Conservation (phyloP, 2,888 invertebrate genomes). For the Nycteola revayana region DNA sequence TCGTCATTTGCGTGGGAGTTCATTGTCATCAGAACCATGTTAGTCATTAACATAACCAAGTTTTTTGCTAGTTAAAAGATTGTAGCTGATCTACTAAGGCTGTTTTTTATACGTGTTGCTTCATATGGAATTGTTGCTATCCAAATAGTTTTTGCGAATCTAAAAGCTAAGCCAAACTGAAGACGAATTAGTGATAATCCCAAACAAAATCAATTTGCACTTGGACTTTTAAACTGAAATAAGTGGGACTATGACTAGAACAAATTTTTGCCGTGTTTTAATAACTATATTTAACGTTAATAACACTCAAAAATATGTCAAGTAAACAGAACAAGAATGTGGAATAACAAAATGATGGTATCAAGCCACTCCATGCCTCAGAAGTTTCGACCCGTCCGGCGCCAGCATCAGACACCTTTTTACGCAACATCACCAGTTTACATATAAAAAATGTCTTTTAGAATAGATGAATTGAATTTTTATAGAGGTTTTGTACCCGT, state of each 20-base stretch:
- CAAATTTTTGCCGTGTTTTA: too few species aligned
- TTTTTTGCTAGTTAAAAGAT: slow-evolving; percentile 17
- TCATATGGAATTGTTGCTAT: too few species aligned
- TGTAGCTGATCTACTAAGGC: slow-evolving; percentile 1
- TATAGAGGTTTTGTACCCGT: slow-evolving; percentile 51
- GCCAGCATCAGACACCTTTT: slow-evolving; percentile 41
- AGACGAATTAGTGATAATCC: too few species aligned
- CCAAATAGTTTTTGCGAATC: too few species aligned
- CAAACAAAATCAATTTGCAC: too few species aligned
- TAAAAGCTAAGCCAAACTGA: too few species aligned
- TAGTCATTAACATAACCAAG: slow-evolving; percentile 14
- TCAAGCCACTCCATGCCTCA: slow-evolving; percentile 32
- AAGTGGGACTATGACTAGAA: too few species aligned
- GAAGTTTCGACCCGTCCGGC: slow-evolving; percentile 48
- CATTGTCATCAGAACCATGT: slow-evolving; percentile 22
- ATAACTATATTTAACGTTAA: too few species aligned
- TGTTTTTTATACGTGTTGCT: too few species aligned
- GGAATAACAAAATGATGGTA: slow-evolving; percentile 24
- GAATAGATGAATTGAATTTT: slow-evolving; percentile 62
- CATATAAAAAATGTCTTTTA: slow-evolving; percentile 43
- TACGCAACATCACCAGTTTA: slow-evolving; percentile 48
- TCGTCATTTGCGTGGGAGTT: slow-evolving; percentile 22
- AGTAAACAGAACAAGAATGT: slow-evolving; percentile 22
- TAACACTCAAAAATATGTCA: slow-evolving; percentile 22
- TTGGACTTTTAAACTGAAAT: too few species aligned